A percentile compares a stretch with the other conserved stretches of the same genome.
phyloP scores from a whole-genome alignment of 2,888 invertebrate species.

The Lymantria dispar region DNA sequence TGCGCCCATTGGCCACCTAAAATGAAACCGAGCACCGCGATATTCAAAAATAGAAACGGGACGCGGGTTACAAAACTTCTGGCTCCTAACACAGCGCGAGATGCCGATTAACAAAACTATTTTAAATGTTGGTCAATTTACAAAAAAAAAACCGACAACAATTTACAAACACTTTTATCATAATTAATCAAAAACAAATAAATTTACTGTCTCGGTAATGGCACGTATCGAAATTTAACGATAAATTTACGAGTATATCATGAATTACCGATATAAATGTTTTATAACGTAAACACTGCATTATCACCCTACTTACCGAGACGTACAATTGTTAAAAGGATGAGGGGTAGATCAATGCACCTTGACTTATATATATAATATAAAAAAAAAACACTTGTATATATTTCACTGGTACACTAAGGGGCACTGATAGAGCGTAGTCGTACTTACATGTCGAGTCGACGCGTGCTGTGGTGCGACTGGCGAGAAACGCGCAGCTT shows the following conservation, averaged over 20 bases:
- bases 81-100: conserved; percentile 21
- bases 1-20: conserved; percentile 61
- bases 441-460: conserved; percentile 82
- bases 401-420: conserved; percentile 61
- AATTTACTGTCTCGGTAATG: not conserved
- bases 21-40: conserved; percentile 79
- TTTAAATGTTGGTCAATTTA: not conserved
- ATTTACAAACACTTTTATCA: conserved; percentile 8
- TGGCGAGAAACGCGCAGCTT: conserved; percentile 61
- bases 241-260: not conserved
- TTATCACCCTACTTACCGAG: conserved; percentile 62
- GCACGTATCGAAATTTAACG: not conserved
- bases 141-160: conserved; percentile 10
- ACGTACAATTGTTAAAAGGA: conserved; percentile 28
- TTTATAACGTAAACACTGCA: conserved; percentile 45
- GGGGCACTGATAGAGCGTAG: conserved; percentile 54
- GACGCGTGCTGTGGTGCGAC: conserved; percentile 82
- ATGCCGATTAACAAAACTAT: conserved; percentile 16
- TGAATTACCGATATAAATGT: not conserved
- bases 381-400: conserved; percentile 52
- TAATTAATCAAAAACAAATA: conserved; percentile 25
- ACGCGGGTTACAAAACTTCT: conserved; percentile 49
- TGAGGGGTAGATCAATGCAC: conserved; percentile 52
- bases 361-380: conserved; percentile 34
- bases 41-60: conserved; percentile 78